Evolutionary conservation across 2,888 invertebrate genomes (phyloP), one percentile per base, ranked within the genome.

Genomic region (Tachystola acroxantha): DNA sequence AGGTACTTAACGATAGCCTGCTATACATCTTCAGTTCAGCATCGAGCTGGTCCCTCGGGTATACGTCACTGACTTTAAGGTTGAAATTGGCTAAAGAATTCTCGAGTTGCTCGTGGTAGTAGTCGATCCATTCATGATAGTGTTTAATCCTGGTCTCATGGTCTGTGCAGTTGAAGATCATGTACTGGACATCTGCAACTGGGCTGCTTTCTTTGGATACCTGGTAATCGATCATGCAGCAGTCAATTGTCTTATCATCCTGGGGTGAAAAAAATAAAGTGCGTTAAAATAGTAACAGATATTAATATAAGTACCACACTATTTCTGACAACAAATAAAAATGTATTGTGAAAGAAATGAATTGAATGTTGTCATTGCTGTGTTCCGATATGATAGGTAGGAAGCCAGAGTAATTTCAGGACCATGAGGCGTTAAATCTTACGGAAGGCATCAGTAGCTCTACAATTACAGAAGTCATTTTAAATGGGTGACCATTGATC

Each of bases 121-220:
- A 50, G 25, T 64, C 53, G 1, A 66, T 36, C 61, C 65, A 66
- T 4, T 57, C 56, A 2, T 57, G 34, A 16, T 46, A 69, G 13
- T 61, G 35, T 10, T 54, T 38, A 0, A 31, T 12, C 13, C 69
- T 55, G 0, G 53, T 51, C 10, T 51, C 48, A 44, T 6, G 45
- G 47, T n/a, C 47, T 45, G 12, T 60, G 57, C 34, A 67, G 42
- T 49, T 66, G 9, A 58, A 48, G 9, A 55, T 38, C 10, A 53
- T 39, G 37, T 52, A 50, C 0, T 50, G 42, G 1, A 58, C 10
- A 10, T 58, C 58, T 7, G 36, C 13, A 6, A 43, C 51, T 5
- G 55, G 57, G 9, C 40, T 37, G n/a, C 37, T 37, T 16, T 48
- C 42, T n/a, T 28, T 42, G 1, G 50, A 39, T 0, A 52, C 11